phyloP scores from a whole-genome alignment of 1,140 invertebrate genomes.

The Caenorhabditis brenneri region DNA sequence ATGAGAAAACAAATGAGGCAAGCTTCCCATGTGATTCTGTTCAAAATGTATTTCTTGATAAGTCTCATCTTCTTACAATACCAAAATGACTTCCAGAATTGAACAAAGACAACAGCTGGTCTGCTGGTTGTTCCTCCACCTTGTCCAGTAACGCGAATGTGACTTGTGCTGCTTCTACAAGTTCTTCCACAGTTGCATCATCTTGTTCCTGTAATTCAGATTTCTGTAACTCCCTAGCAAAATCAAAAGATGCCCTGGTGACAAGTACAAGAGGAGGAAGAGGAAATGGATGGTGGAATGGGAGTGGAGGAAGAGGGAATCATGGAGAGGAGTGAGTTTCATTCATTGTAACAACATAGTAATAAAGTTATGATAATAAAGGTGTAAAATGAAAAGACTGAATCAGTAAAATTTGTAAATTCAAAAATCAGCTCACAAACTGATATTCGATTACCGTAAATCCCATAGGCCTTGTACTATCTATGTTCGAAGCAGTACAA shows the following conservation, averaged over 20 bases:
- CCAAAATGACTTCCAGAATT: not conserved
- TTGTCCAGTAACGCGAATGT: not conserved
- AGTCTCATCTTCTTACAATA: too few species aligned
- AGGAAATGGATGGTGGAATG: not conserved
- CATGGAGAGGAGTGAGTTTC: not conserved
- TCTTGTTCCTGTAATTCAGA: not conserved
- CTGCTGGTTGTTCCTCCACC: not conserved
- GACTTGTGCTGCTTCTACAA: not conserved
- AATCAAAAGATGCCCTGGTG: not conserved
- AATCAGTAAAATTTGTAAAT: too few species aligned
- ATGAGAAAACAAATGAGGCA: too few species aligned
- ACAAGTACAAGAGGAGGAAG: too few species aligned
- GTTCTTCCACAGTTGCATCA: not conserved
- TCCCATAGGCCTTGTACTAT: too few species aligned
- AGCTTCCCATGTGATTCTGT: too few species aligned
- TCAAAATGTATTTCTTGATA: too few species aligned
- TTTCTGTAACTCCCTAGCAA: constrained; percentile 6
- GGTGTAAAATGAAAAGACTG: too few species aligned
- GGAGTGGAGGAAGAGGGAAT: not conserved
- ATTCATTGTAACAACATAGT: not conserved
- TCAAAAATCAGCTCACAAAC: too few species aligned
- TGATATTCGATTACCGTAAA: too few species aligned
- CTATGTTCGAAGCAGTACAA: too few species aligned
- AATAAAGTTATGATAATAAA: too few species aligned
- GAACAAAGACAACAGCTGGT: not conserved